A percentile compares a stretch with the other conserved stretches of the same genome.
Conservation (phyloP, 2,888 invertebrate genomes). For the Pseudococcus longispinus region DNA sequence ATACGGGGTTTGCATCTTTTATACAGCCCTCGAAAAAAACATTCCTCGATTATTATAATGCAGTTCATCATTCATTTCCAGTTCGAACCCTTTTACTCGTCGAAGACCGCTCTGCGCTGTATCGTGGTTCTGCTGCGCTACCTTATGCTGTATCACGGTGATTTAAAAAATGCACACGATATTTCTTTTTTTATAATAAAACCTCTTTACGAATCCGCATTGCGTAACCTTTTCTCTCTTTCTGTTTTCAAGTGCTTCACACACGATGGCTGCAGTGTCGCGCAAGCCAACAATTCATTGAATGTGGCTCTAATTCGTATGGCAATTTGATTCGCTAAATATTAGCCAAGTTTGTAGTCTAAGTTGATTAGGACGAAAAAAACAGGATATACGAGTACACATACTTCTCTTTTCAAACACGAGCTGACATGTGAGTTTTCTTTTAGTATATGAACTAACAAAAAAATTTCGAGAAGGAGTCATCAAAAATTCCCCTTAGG, state of each 20-base stretch:
- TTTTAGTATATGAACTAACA: no score
- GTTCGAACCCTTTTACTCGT: constrained; percentile 9
- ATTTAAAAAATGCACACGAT: constrained; percentile 16
- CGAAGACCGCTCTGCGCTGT: neutral
- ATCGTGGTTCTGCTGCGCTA: neutral
- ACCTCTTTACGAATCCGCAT: neutral
- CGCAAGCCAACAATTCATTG: neutral
- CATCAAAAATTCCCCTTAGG: no score
- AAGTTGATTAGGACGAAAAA: no score
- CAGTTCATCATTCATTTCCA: constrained; percentile 20
- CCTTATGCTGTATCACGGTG: neutral
- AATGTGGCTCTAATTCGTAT: no score
- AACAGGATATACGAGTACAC: no score
- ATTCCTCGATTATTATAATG: constrained; percentile 18
- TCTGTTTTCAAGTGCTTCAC: constrained; percentile 17
- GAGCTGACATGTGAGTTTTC: no score
- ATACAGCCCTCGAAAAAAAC: constrained; percentile 2
- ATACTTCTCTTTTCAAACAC: no score
- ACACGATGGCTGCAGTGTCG: neutral
- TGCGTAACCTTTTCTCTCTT: neutral
- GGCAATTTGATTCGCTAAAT: neutral
- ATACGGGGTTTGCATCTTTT: constrained; percentile 13
- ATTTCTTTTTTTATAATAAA: neutral
- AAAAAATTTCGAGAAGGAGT: no score
- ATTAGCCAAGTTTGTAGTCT: neutral